Evolutionary conservation across 2,797 vertebrate genomes (phyloP), one percentile per base, ranked within the genome.

Genomic region (Epinephelus awoara): DNA sequence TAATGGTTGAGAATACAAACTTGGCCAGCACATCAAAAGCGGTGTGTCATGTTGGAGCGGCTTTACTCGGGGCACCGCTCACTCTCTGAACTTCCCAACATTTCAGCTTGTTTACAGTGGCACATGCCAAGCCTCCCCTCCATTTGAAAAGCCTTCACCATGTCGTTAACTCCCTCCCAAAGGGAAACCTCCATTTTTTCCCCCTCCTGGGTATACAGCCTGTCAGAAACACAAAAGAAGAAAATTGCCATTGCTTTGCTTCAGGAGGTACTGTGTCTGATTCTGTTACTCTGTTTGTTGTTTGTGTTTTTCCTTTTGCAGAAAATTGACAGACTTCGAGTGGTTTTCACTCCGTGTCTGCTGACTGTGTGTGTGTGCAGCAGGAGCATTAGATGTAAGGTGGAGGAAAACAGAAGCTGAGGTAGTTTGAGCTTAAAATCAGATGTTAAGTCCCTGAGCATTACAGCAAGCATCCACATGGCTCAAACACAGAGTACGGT

Each of bases 41-140:
- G 25, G 69, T 49, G 79, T 81, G 84, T 86, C 78, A 54, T 73
- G 82, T 83, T 76, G 87, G 83, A 88, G 81, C 67, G 51, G 80
- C 79, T 85, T 84, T 80, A 87, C 87, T 88, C 44, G 50, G 82
- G 80, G 88, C 84, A 49, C 69, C 21, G 44, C 81, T 90, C 86
- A 46, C 78, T 88, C 79, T 67, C 84, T 79, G 76, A 87, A 81
- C 86, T 91, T 91, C 87, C 81, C 88, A 71, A 83, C 82, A 86
- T 84, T 84, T 82, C 75, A 80, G 85, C 88, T 90, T 94, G 93
- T 93, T 93, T 93, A 91, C 90, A 84, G 83, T 81, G 86, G 87
- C 92, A 86, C 88, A 89, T 87, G 85, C 91, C 92, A 93, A 90
- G 69, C 75, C 82, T 87, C 64, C 63, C 83, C 82, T 85, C 87